phyloP scores from a whole-genome alignment of 2,888 invertebrate genomes.

The Parthenolecanium corni region DNA sequence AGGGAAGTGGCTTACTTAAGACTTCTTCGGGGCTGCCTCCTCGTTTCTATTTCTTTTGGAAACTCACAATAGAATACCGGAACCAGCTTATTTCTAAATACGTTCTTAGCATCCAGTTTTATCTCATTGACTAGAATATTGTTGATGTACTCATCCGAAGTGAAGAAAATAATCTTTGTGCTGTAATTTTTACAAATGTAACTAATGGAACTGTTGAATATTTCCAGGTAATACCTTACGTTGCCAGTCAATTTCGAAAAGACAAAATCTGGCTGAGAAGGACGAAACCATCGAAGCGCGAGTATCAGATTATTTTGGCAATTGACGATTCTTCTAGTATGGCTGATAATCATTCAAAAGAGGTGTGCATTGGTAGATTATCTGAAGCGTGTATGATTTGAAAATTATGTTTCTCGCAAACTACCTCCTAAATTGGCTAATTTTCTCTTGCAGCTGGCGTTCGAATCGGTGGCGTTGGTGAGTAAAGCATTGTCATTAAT shows the following conservation, averaged over 20 bases:
- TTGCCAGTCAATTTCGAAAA: constrained; percentile 96
- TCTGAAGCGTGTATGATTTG: background rate
- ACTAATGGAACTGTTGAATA: background rate
- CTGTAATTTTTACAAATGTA: no score
- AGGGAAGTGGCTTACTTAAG: no score
- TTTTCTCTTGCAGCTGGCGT: constrained; percentile 50
- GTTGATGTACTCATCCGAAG: no score
- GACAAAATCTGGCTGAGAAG: constrained; percentile 97
- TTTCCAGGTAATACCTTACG: constrained; percentile 79
- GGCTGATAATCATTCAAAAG: constrained; percentile 76
- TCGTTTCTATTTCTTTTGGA: no score
- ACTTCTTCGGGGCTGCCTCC: no score
- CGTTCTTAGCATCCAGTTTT: no score
- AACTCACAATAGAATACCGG: no score
- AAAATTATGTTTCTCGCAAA: background rate
- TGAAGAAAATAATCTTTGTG: no score
- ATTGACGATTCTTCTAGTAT: constrained; percentile 91
- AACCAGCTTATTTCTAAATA: no score
- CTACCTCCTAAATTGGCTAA: background rate
- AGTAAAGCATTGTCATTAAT: constrained; percentile 75
- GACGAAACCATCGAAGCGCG: constrained; percentile 86
- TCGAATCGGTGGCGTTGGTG: constrained; percentile 87
- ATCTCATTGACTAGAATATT: no score
- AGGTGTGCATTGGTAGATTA: constrained; percentile 33
- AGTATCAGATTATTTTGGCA: constrained; percentile 92